These are phyloP conservation scores for Sepioteuthis lessoniana DNA, from an alignment of 2,888 invertebrate species.

Conservation along the genomic window DNA sequence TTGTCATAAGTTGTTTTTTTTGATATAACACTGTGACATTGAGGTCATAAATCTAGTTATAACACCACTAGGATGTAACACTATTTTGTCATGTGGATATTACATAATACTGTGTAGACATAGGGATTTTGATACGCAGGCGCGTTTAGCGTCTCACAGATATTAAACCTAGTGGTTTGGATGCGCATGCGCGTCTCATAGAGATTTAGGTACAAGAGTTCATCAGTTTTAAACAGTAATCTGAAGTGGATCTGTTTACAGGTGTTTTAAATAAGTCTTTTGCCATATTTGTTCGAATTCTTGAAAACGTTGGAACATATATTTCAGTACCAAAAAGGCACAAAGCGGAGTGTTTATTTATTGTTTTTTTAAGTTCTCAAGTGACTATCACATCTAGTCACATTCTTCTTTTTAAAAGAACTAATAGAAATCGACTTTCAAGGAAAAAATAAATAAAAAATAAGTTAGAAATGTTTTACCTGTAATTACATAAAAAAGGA, in stretches of 20 bases:
- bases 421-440: background rate
- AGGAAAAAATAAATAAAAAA: background rate
- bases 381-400: background rate
- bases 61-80: background rate
- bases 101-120: background rate
- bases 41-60: background rate
- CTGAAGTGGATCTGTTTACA: background rate
- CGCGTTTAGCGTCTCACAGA: background rate
- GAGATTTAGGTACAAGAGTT: background rate
- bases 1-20: background rate
- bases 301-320: background rate
- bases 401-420: background rate
- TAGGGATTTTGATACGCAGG: background rate
- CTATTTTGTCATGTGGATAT: background rate
- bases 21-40: background rate
- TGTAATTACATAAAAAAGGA: background rate
- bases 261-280: background rate
- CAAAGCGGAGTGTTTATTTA: background rate
- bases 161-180: accelerated
- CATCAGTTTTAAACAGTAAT: background rate
- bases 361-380: background rate
- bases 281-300: background rate
- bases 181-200: background rate
- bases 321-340: background rate
- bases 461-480: background rate